phyloP scores from a whole-genome alignment of 2,888 invertebrate species.

The Dryomyza anilis region DNA sequence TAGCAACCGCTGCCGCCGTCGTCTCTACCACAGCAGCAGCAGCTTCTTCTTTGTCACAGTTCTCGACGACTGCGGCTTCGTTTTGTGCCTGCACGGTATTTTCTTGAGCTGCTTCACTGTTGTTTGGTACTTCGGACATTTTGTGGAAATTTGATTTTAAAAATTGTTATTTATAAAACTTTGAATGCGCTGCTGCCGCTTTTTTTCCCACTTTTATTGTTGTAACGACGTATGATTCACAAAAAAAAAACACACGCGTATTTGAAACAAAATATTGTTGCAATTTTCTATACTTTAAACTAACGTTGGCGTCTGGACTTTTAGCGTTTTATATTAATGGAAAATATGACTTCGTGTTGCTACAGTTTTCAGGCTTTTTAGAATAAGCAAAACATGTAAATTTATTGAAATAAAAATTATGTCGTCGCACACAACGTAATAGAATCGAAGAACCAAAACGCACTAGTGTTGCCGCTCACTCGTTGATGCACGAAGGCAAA shows the following conservation, averaged over 20 bases:
- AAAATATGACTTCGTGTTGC: constrained; percentile 20
- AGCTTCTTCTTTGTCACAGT: not conserved
- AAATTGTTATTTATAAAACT: constrained; percentile 17
- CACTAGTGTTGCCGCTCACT: constrained; percentile 30
- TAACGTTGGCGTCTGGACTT: too few relatives aligned
- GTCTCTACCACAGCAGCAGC: constrained; percentile 12
- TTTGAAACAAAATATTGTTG: constrained; percentile 15
- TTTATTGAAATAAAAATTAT: constrained; percentile 37
- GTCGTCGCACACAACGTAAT: constrained; percentile 37
- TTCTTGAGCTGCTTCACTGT: constrained; percentile 43
- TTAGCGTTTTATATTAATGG: too few relatives aligned
- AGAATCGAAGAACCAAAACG: constrained; percentile 32
- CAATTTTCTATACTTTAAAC: constrained; percentile 5
- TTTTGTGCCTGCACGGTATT: constrained; percentile 3
- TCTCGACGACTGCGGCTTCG: not conserved
- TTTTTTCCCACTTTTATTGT: too few relatives aligned
- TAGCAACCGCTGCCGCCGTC: constrained; percentile 26
- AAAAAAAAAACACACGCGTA: constrained; percentile 28
- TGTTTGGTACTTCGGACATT: constrained; percentile 50
- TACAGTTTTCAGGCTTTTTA: constrained; percentile 24
- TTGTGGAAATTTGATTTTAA: constrained; percentile 25
- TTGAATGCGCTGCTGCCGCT: constrained; percentile 7
- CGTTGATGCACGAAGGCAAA: constrained; percentile 22
- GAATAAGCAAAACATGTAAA: constrained; percentile 36
- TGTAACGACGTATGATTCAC: constrained; percentile 29